phyloP scores from a whole-genome alignment of 2,888 invertebrate species.

The Hypomecis atomaria region DNA sequence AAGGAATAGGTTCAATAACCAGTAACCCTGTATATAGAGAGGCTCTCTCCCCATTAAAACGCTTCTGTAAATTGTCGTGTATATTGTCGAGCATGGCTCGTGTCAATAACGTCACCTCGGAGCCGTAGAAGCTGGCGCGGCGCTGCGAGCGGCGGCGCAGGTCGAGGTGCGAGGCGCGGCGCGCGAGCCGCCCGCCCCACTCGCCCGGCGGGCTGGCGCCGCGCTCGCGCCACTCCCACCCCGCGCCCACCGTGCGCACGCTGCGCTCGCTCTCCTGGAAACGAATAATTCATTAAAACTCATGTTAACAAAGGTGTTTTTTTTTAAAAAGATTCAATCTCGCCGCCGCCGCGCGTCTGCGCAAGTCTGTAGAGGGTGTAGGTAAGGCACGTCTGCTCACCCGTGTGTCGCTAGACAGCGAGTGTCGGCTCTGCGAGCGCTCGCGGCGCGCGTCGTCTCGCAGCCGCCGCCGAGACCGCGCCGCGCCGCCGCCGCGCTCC shows the following conservation, averaged over 20 bases:
- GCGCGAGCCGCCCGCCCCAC: slow-evolving; percentile 68
- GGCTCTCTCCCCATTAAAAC: too few species aligned
- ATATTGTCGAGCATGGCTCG: too few species aligned
- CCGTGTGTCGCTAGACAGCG: slow-evolving; percentile 87
- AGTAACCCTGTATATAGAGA: too few species aligned
- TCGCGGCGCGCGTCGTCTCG: slow-evolving; percentile 77
- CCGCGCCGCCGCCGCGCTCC: slow-evolving; percentile 60
- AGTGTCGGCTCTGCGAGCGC: slow-evolving; percentile 87
- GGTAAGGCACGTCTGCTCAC: slow-evolving; percentile 59
- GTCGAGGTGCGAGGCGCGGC: slow-evolving; percentile 77
- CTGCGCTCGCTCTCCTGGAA: slow-evolving; percentile 75
- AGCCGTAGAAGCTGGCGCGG: slow-evolving; percentile 70
- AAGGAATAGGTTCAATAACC: too few species aligned
- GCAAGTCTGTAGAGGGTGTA: background rate
- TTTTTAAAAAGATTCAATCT: too few species aligned
- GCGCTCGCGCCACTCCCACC: slow-evolving; percentile 76
- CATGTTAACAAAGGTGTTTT: too few species aligned
- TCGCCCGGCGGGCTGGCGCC: slow-evolving; percentile 75
- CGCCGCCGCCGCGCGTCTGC: too few species aligned
- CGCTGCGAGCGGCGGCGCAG: slow-evolving; percentile 63
- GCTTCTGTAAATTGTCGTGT: too few species aligned
- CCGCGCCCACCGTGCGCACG: slow-evolving; percentile 61
- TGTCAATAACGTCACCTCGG: slow-evolving; percentile 55
- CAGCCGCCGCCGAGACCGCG: slow-evolving; percentile 68
- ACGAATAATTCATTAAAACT: background rate